Conservation (phyloP, 23 tunicate species). For the Phallusia fumigata region DNA sequence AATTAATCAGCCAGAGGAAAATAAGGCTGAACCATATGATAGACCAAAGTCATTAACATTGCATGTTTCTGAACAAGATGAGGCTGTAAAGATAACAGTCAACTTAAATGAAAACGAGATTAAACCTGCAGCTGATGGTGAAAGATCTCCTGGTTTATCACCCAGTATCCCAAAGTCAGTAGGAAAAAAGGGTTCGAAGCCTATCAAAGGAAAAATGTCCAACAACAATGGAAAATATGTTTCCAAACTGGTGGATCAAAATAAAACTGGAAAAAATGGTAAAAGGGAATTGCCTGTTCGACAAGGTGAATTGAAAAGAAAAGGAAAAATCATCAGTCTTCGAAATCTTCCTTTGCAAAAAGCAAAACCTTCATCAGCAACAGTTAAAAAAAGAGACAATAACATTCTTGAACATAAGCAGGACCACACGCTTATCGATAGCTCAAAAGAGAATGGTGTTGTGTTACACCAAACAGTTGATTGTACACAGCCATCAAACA, state of each 20-base stretch:
- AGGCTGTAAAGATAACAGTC: conserved; percentile 59
- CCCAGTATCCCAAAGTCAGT: not conserved
- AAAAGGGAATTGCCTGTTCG: not conserved
- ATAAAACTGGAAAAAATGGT: not conserved
- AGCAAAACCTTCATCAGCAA: not conserved
- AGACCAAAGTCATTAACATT: conserved; percentile 41
- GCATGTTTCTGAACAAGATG: conserved; percentile 72
- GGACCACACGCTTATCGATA: not conserved
- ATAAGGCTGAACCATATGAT: not conserved
- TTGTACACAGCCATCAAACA: conserved; percentile 1
- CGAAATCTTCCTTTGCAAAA: conserved; percentile 11
- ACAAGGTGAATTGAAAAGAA: conserved; percentile 9
- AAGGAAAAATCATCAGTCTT: conserved; percentile 8
- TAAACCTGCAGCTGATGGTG: conserved; percentile 36
- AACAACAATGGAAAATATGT: not conserved
- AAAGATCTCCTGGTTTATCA: not conserved
- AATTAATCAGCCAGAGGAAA: not conserved
- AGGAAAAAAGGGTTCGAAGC: conserved; percentile 8
- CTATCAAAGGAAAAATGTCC: not conserved
- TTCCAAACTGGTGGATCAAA: not conserved
- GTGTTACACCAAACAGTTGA: not conserved
- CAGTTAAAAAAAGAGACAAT: not conserved
- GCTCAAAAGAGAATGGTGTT: not conserved
- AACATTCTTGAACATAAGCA: conserved; percentile 12
- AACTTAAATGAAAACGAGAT: conserved; percentile 16